phyloP scores from a whole-genome alignment of 1,140 invertebrate species.

The Amyelois transitella region DNA sequence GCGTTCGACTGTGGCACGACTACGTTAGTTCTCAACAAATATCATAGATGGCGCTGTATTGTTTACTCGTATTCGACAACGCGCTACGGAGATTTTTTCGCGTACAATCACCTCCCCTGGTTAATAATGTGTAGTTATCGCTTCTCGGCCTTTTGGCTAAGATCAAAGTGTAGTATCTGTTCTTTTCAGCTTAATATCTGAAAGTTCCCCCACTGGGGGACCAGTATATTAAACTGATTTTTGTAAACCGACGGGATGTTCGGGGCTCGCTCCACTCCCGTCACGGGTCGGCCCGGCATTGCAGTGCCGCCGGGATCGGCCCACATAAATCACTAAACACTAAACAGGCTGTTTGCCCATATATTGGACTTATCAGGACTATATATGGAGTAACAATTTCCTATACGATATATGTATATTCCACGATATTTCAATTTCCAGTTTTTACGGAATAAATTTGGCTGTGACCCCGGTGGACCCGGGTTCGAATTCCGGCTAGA shows the following conservation, averaged over 20 bases:
- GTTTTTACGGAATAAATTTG: no score
- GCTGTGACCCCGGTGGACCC: no score
- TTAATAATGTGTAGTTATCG: not conserved
- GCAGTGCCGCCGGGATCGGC: slow-evolving; percentile 1
- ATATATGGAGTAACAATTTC: no score
- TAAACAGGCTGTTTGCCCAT: no score
- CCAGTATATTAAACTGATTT: slow-evolving; percentile 5
- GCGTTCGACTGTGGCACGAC: not conserved
- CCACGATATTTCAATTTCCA: no score
- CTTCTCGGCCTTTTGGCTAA: slow-evolving; percentile 4
- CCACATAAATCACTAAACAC: not conserved
- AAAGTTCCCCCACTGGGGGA: not conserved
- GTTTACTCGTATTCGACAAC: not conserved
- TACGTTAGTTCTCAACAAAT: not conserved
- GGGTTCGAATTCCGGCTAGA: no score
- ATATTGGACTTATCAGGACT: no score
- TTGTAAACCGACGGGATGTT: slow-evolving; percentile 1
- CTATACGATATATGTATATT: no score
- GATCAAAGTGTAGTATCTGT: slow-evolving; percentile 5
- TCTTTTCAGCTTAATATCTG: slow-evolving; percentile 4
- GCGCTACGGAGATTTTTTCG: not conserved
- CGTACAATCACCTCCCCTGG: not conserved
- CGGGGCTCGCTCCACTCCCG: slow-evolving; percentile 3
- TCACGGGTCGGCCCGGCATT: slow-evolving; percentile 3
- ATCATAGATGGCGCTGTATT: not conserved